phyloP scores from a whole-genome alignment of 2,888 invertebrate genomes.

The Parnassius apollo region DNA sequence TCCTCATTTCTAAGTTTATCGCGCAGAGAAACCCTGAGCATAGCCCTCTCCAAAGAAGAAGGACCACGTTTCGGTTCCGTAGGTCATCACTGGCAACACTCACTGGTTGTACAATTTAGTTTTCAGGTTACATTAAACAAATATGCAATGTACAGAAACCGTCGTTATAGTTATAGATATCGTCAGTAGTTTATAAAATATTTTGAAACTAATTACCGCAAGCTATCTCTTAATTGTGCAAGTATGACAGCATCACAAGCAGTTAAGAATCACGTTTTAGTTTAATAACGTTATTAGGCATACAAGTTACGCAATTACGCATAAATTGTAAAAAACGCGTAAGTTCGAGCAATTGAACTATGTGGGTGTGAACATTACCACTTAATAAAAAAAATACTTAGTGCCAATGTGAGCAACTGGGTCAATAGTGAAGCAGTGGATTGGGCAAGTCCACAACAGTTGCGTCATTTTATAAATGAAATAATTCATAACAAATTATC shows the following conservation, averaged over 20 bases:
- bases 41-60: no score
- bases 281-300: conserved; percentile 8
- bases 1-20: no score
- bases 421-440: conserved; percentile 21
- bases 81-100: no score
- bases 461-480: conserved; percentile 19
- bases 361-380: conserved; percentile 26
- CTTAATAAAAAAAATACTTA: conserved; percentile 23
- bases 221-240: conserved; percentile 10
- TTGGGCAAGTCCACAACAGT: conserved; percentile 19
- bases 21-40: no score
- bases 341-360: conserved; percentile 18
- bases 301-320: conserved; percentile 11
- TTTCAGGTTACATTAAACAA: no score
- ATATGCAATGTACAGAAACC: no score
- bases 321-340: conserved; percentile 19
- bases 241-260: conserved; percentile 18
- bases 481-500: conserved; percentile 9
- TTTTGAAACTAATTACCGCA: no score
- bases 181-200: no score
- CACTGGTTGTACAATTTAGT: no score
- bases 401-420: conserved; percentile 20
- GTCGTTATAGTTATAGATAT: no score
- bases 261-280: conserved; percentile 14
- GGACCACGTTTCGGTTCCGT: no score